Base-by-base conservation (phyloP, 1,140 invertebrate species). In the Melitaea cinxia region DNA sequence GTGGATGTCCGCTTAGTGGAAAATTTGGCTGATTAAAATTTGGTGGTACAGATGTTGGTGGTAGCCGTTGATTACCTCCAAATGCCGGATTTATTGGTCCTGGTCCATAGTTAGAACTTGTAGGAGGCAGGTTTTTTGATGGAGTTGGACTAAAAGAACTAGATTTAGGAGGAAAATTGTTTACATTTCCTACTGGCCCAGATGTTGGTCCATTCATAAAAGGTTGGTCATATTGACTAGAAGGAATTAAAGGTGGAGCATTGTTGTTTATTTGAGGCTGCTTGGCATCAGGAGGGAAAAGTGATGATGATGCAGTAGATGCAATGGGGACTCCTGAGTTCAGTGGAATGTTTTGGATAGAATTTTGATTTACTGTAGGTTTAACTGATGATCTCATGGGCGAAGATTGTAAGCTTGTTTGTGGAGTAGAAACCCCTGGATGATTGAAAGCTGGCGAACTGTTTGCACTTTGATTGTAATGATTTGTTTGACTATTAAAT, bases 401-500 rank as follows among this genome's bases (percentile, higher is more conserved):
- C 37, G 85, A 87, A 47, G 81, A 75, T 28, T 84, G 83, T 49
- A 78, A 58, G 37, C 75, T 76, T 47, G 66, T 70, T 30, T 73
- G 74, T 53, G 70, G 73, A 26, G 75, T 72, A 42, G 75, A 71
- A 61, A 79, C 69, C 50, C 80, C 82, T 55, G 88, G 70, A 33
- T 85, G 77, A 59, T 88, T 91, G 56, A 91, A 91, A 10, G 88
- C 85, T 39, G 88, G 88, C 24, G 88, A 91, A 74, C 80, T 88
- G 56, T 70, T 91, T 45, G 78, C 78, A 81, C 86, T 91, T 63
- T 88, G 83, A 66, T 74, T 83, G 21, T 73, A 82, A 59, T 85
- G 77, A 65, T 88, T 85, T 69, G 60, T 75, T 65, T 71, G 78
- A 56, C 70, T 68, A 45, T 74, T 73, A 47, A 79, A 72, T 23